Evolutionary conservation across 1,140 invertebrate species (phyloP).

Genomic region (Armadillidium nasatum): DNA sequence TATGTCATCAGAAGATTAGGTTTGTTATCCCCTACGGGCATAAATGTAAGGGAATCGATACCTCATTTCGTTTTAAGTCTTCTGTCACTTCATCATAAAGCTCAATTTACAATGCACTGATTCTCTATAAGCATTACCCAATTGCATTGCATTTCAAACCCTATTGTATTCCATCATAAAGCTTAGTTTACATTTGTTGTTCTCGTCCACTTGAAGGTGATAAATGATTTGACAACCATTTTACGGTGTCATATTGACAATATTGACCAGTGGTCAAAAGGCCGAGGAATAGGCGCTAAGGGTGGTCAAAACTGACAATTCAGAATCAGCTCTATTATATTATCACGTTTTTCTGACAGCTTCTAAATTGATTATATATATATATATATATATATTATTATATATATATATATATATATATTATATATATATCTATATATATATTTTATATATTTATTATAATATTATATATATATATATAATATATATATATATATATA

Average conservation of each 20-base stretch:
- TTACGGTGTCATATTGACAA: slow-evolving; percentile 4
- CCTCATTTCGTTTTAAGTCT: too few relatives aligned
- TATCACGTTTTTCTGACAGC: slow-evolving; percentile 6
- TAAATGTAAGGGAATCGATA: neutral
- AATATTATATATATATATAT: too few relatives aligned
- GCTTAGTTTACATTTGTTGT: neutral
- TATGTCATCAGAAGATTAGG: slow-evolving; percentile 2
- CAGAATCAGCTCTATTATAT: neutral
- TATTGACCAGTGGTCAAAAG: slow-evolving; percentile 12
- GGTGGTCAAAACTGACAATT: slow-evolving; percentile 4
- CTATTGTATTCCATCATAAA: neutral
- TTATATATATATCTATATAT: too few relatives aligned
- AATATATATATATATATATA: too few relatives aligned
- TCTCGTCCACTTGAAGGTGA: neutral
- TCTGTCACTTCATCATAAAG: neutral
- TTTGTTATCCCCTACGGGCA: neutral
- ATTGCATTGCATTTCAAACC: too few relatives aligned
- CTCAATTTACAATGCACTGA: neutral
- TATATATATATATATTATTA: neutral
- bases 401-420: too few relatives aligned
- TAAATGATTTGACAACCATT: slow-evolving; percentile 1
- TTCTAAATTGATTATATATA: slow-evolving; percentile 10
- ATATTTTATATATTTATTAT: too few relatives aligned
- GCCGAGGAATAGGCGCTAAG: neutral
- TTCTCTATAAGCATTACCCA: too few relatives aligned